Evolutionary conservation across 2,797 vertebrate genomes (phyloP), one percentile per base, ranked within the genome.

Genomic region (Poecilia picta): DNA sequence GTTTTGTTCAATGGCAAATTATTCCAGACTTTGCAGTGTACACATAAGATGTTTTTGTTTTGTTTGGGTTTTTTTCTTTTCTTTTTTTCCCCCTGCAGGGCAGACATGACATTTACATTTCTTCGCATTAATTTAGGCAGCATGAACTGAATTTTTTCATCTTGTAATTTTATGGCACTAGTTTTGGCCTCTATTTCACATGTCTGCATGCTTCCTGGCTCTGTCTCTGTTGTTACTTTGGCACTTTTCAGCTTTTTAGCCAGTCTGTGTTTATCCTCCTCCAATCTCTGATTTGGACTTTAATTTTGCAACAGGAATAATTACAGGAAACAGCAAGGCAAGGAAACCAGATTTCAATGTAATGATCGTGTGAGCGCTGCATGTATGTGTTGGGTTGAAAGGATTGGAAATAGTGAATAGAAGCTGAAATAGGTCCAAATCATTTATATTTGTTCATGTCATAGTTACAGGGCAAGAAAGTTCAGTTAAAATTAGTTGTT

Each of bases 221-320:
- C 47, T 10, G 73, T 78, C 20, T 78, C 89, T 91, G 81, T 81
- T 83, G 82, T 80, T 83, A 68, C 81, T 78, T 83, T 88, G n/a
- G 81, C 80, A 87, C 86, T 45, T 71, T 81, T 77, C 55, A 78
- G 57, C 78, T 55, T 45, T 49, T 85, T 57, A 82, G 75, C 41
- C 4, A 62, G 72, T 78, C 73, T 75, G 43, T 51, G 36, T 85
- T 89, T 77, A 41, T 11, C 64, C 84, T 90, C 87, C 36, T 41
- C 20, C 82, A 81, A 88, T 90, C 79, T 86, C 23, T 81, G 78
- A 82, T 81, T 87, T 88, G 68, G 76, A 80, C 75, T 88, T 83
- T 82, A 76, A 88, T 88, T 89, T 89, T 91, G 39, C n/a, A 71
- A 45, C 84, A 84, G 73, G 75, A 75, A 62, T 88, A 90, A 88